Conservation (phyloP, 2,888 invertebrate species). For the Cepaea hortensis region DNA sequence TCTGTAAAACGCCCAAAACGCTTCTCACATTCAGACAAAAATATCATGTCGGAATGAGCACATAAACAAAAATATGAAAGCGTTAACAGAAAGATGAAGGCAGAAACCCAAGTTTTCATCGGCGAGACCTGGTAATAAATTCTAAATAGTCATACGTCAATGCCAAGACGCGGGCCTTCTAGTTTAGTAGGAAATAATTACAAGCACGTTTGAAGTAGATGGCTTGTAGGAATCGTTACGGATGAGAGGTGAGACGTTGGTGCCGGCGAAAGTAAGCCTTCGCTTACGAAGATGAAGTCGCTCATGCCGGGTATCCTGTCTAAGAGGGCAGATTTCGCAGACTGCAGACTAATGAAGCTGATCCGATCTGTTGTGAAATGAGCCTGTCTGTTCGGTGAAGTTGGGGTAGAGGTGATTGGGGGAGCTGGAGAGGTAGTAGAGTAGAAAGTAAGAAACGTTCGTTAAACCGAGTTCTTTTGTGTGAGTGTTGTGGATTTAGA, state of each 20-base stretch:
- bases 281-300: slow-evolving; percentile 12
- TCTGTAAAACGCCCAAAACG: background rate
- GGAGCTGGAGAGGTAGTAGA: no score
- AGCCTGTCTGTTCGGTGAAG: background rate
- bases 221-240: slow-evolving; percentile 20
- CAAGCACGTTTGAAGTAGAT: slow-evolving; percentile 31
- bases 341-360: background rate
- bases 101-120: slow-evolving; percentile 22
- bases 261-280: background rate
- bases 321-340: background rate
- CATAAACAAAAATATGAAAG: slow-evolving; percentile 17
- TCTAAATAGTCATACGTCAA: slow-evolving; percentile 18
- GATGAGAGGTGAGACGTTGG: background rate
- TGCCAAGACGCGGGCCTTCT: slow-evolving; percentile 2
- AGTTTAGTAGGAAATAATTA: slow-evolving; percentile 35
- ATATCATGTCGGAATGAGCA: background rate
- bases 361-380: background rate
- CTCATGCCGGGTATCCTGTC: background rate
- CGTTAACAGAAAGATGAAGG: slow-evolving; percentile 27
- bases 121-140: slow-evolving; percentile 27
- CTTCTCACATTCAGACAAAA: background rate
- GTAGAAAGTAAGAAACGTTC: no score
- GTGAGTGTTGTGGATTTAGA: no score
- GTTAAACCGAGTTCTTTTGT: no score
- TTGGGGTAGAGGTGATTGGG: no score